Conservation (phyloP, 1,140 invertebrate species). For the Lordiphosa clarofinis region DNA sequence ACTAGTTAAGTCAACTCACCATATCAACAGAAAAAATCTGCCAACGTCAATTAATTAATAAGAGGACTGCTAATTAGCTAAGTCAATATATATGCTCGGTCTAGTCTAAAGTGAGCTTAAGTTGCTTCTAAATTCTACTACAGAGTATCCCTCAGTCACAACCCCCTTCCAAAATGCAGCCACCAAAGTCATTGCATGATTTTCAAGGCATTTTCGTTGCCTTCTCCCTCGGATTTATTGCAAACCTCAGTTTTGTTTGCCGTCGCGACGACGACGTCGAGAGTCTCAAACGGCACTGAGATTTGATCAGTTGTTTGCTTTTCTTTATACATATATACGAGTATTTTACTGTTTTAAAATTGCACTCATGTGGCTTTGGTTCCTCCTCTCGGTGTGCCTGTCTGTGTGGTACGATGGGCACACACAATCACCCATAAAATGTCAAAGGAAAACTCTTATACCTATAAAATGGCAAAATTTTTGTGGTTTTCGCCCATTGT, state of each 20-base stretch:
- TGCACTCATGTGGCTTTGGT: conserved; percentile 49
- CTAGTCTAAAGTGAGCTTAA: no score
- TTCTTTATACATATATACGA: conserved; percentile 32
- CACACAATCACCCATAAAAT: conserved; percentile 30
- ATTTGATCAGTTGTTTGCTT: conserved; percentile 57
- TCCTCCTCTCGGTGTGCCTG: conserved; percentile 12
- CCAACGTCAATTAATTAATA: no score
- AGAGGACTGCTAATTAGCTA: no score
- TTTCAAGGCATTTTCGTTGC: conserved; percentile 9
- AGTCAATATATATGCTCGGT: no score
- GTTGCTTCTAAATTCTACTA: background rate
- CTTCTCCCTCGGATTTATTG: conserved; percentile 42
- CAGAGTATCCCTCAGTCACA: background rate
- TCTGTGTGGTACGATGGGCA: conserved; percentile 29
- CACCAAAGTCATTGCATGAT: conserved; percentile 3
- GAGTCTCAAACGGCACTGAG: conserved; percentile 38
- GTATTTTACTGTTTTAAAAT: conserved; percentile 51
- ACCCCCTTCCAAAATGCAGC: background rate
- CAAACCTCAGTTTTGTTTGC: conserved; percentile 41
- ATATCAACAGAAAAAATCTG: no score
- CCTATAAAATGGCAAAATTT: background rate
- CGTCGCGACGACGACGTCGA: conserved; percentile 11
- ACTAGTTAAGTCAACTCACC: no score
- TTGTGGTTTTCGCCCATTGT: conserved; percentile 16
- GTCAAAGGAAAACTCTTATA: conserved; percentile 18